A percentile compares a stretch with the other conserved stretches of the same genome.
phyloP scores from a whole-genome alignment of 2,888 invertebrate species.

The Neria commutata region DNA sequence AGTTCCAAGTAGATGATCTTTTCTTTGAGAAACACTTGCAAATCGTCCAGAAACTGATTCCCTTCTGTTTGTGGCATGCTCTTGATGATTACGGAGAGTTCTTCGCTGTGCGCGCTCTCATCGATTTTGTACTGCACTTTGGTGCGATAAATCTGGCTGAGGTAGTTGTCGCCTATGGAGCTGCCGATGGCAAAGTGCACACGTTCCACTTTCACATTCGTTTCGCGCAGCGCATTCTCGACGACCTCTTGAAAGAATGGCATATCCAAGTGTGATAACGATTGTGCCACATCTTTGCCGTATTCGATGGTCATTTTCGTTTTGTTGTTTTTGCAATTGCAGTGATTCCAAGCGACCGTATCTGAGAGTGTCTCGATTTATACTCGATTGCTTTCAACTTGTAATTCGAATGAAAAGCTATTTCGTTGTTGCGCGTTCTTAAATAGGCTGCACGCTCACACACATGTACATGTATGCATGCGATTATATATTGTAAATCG shows the following conservation, averaged over 20 bases:
- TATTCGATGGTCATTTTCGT: conserved; percentile 34
- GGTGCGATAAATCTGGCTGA: conserved; percentile 52
- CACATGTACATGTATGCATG: no score
- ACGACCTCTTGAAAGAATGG: conserved; percentile 48
- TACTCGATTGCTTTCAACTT: no score
- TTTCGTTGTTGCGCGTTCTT: background rate
- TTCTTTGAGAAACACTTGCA: conserved; percentile 62
- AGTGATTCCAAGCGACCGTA: no score
- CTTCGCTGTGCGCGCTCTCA: background rate
- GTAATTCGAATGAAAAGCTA: background rate
- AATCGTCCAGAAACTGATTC: conserved; percentile 50
- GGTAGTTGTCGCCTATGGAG: conserved; percentile 53
- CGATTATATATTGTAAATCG: conserved; percentile 14
- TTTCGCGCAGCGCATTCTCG: conserved; percentile 43
- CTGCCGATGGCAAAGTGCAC: conserved; percentile 45
- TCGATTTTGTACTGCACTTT: conserved; percentile 35
- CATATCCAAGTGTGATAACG: conserved; percentile 40
- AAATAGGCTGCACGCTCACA: no score
- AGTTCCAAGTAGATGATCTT: conserved; percentile 55
- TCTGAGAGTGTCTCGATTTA: no score
- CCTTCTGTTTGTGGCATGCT: conserved; percentile 39
- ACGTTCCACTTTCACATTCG: conserved; percentile 32
- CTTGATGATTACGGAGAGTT: conserved; percentile 36
- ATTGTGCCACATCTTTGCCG: conserved; percentile 34
- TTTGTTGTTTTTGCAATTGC: background rate